These are phyloP conservation scores for Balearica regulorum DNA, from an alignment of 2,797 vertebrate genomes.

Conservation along the genomic window DNA sequence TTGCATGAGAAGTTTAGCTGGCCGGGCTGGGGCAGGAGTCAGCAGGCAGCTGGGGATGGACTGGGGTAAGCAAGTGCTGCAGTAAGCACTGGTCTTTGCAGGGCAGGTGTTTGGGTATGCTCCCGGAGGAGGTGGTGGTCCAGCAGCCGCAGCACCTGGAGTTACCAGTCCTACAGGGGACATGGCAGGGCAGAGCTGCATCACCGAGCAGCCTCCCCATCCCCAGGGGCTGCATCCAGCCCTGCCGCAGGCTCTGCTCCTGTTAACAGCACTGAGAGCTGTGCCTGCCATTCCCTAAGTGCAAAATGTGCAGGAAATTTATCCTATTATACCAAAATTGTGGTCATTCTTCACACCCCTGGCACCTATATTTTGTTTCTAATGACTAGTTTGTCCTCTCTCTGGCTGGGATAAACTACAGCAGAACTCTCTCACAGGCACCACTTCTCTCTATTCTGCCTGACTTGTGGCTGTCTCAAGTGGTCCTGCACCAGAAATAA, in stretches of 20 bases:
- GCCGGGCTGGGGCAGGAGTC: not conserved
- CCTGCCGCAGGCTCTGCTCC: not conserved
- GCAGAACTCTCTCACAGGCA: slow-evolving; percentile 7
- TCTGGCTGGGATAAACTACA: slow-evolving; percentile 63
- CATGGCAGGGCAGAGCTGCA: not conserved
- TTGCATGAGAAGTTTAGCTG: not conserved
- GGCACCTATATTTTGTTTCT: slow-evolving; percentile 54
- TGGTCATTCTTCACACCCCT: slow-evolving; percentile 64
- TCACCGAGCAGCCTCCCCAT: not conserved
- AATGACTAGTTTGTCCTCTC: slow-evolving; percentile 61
- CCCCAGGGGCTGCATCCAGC: not conserved
- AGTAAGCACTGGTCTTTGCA: not conserved
- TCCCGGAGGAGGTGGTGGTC: fast-evolving
- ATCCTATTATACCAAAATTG: slow-evolving; percentile 53
- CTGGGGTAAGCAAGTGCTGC: not conserved
- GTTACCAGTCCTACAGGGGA: not conserved
- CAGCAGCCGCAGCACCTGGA: not conserved
- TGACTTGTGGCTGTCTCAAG: slow-evolving; percentile 19
- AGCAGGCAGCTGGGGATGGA: not conserved
- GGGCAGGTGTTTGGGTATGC: fast-evolving
- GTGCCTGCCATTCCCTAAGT: not conserved
- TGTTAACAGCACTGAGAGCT: not conserved
- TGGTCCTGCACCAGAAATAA: slow-evolving; percentile 28
- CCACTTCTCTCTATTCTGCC: slow-evolving; percentile 4
- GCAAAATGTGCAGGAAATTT: slow-evolving; percentile 52